Conservation (phyloP, 2,113 vertebrate species). For the Hypocryptadius cinnamomeus region DNA sequence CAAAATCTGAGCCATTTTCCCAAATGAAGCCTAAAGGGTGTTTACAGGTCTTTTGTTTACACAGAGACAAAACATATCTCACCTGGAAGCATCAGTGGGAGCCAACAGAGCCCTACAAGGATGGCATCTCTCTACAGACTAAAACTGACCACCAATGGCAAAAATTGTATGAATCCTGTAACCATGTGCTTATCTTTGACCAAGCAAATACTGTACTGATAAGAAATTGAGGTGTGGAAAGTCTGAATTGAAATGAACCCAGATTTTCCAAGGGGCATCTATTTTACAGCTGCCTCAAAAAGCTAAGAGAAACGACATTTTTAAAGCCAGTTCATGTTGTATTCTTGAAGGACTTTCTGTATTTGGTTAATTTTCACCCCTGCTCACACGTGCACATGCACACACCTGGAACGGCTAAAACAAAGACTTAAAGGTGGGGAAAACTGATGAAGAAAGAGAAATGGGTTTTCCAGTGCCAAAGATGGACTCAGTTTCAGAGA, state of each 20-base stretch:
- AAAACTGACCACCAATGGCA: not conserved
- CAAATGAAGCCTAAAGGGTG: not conserved
- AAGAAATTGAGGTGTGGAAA: not conserved
- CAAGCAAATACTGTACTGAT: not conserved
- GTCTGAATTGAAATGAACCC: not conserved
- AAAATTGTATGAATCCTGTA: not conserved
- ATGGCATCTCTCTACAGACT: not conserved
- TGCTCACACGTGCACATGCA: rapidly evolving
- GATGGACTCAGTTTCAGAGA: not conserved
- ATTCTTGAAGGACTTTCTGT: not conserved
- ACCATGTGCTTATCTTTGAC: not conserved
- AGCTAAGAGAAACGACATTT: not conserved
- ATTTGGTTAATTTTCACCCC: not conserved
- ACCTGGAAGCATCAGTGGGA: not conserved
- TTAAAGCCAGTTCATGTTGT: not conserved
- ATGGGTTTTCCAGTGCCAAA: not conserved
- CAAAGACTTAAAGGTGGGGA: not conserved
- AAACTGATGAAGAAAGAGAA: not conserved
- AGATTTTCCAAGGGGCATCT: not conserved
- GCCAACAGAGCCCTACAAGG: not conserved
- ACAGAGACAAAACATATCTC: not conserved
- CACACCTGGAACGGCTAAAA: not conserved
- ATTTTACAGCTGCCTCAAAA: not conserved
- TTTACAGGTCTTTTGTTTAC: not conserved
- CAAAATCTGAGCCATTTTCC: not conserved